Base-by-base conservation (phyloP, 2,797 vertebrate species). In the Pachyuromys duprasi region DNA sequence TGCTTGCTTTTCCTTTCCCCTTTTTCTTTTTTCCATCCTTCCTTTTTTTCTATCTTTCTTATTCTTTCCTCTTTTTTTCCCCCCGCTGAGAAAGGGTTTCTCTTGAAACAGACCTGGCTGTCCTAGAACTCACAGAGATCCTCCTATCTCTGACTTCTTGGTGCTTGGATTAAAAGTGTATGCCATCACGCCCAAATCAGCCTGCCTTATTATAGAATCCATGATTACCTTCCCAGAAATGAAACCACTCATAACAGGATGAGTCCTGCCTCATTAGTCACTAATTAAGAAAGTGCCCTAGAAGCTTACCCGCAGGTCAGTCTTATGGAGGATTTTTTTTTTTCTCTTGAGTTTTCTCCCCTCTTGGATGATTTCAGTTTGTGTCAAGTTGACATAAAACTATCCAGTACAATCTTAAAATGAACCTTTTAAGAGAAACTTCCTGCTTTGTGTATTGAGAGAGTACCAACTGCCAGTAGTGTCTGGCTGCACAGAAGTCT, bases 1-100 rank as follows among this genome's bases (percentile, higher is more conserved):
- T 2, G 0, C 26, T 63, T 26, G 1, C 9, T 63, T 22, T 36
- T 72, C 2, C 22, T 4, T 20, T 6, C 6, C 20, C 60, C 1
- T 20, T 1, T 60, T 20, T 20, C 60, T 20, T 60, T 20, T 20
- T 20, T 20, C 5, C 60, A 18, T 20, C 18, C 60, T 20, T 20
- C 60, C 3, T 60, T 20, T 5, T 20, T 20, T 20, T 20, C 18
- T 20, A 18, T 20, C 18, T 20, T 62, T 18, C 60, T 60, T 72
- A 18, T n/a, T 69, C 1, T n/a, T 8, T 72, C 18, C 12, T 72
- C 20, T 11, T 74, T 24, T 42, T 24, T 42, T 57, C 55, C 55
- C 55, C 55, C 14, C 53, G 14, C 36, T 42, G 36, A 74, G 70
- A 39, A 11, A 24, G 36, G 24, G 39, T 9, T 74, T 74, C 72